These are phyloP conservation scores for Mohoua ochrocephala DNA, from an alignment of 2,113 vertebrate species.

Conservation along the genomic window DNA sequence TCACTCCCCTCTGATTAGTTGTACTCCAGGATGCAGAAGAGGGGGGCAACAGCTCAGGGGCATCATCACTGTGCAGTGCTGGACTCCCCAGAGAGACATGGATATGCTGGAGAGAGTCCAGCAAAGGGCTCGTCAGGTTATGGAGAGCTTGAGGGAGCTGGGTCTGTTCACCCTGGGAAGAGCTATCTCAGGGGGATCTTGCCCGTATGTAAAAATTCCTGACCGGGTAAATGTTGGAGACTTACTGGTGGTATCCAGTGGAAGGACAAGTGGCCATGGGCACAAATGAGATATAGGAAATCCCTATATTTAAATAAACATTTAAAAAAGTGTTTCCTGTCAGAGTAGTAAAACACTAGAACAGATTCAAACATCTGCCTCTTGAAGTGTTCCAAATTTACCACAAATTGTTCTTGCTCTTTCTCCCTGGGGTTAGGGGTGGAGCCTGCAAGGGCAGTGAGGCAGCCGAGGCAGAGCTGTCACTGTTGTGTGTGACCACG, in stretches of 20 bases:
- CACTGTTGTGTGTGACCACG: background rate
- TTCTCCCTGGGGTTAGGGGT: background rate
- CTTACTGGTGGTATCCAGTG: background rate
- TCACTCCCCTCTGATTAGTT: background rate
- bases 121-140: background rate
- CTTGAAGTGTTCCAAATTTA: background rate
- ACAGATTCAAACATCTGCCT: background rate
- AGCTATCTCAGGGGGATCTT: background rate
- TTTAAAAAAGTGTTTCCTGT: background rate
- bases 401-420: background rate
- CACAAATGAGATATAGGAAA: background rate
- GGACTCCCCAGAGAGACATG: background rate
- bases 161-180: background rate
- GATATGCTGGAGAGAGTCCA: background rate
- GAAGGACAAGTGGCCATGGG: background rate
- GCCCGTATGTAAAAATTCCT: background rate
- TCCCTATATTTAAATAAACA: background rate
- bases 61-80: background rate
- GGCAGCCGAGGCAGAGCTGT: background rate
- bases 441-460: background rate
- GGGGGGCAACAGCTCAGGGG: background rate
- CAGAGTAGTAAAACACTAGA: background rate
- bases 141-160: background rate
- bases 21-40: background rate
- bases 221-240: rapidly evolving